Evolutionary conservation across 2,113 vertebrate species (phyloP), one percentile per base, ranked within the genome.

Genomic region (Podarcis muralis): DNA sequence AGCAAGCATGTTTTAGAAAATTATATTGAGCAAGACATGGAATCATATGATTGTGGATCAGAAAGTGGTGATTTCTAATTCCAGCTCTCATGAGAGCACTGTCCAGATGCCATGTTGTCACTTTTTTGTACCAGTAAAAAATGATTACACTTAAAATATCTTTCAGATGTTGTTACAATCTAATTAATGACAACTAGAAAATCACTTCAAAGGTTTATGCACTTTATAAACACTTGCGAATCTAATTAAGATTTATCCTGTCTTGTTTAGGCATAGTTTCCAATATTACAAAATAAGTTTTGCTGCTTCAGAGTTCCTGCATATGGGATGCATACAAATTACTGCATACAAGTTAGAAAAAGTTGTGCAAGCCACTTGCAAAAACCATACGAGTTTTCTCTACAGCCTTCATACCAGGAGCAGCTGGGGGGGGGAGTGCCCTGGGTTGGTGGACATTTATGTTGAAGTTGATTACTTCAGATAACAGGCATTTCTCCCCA

Each of bases 21-120:
- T 35, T 83, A 0, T 12, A 48, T 83, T 65, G 79, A 90, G 71
- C 90, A 82, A 13, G 68, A 25, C 87, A 90, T 43, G 3, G 0
- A 25, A 43, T 25, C 68, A 40, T 15, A 3, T 0, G 1, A 23
- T 18, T 53, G 57, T 81, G 77, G 59, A 81, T 40, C 30, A 76
- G 87, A 88, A 92, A 76, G 30, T 88, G 40, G 77, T 20, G 74
- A 84, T 30, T 84, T 53, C 76, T 88, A 69, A 91, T 32, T 6
- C 2, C 32, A 16, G 59, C 76, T 85, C 76, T 85, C 13, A 68
- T 88, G 72, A 78, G 82, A 22, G 1, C 16, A 30, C 22, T 77
- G 7, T 68, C 76, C 37, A 59, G 9, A 13, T 78, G 87, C 87
- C 90, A 1, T 89, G 83, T n/a, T 0, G 0, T 90, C 90, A 48